Conservation (phyloP, 2,113 vertebrate species). For the Syrmaticus mikado region DNA sequence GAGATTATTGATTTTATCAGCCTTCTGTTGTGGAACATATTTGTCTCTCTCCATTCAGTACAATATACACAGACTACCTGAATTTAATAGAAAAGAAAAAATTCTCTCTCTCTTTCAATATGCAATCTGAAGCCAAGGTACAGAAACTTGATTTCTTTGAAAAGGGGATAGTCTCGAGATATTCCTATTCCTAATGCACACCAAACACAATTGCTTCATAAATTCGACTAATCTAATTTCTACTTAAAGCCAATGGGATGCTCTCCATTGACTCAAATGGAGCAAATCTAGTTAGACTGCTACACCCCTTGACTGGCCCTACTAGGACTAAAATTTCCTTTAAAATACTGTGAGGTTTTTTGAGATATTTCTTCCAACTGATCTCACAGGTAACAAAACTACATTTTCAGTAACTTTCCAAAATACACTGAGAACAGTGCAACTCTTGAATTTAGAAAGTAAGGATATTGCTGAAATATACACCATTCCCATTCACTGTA, state of each 20-base stretch:
- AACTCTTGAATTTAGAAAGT: neutral
- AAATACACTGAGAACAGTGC: neutral
- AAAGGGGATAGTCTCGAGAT: neutral
- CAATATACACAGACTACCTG: neutral
- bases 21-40: neutral
- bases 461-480: neutral
- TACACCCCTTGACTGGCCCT: constrained; percentile 12
- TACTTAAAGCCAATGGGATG: constrained; percentile 29
- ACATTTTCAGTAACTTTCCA: neutral
- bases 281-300: constrained; percentile 48
- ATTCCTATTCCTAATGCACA: constrained; percentile 2
- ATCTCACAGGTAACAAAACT: neutral
- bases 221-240: constrained; percentile 41
- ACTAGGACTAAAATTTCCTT: constrained; percentile 30
- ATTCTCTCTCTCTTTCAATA: neutral
- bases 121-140: neutral
- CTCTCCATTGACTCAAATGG: constrained; percentile 34
- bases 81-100: neutral
- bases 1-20: neutral
- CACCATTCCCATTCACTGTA: neutral
- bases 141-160: neutral
- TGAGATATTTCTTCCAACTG: neutral
- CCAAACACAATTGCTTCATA: neutral
- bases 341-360: neutral
- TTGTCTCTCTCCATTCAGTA: neutral